phyloP scores from a whole-genome alignment of 1,140 invertebrate genomes.

The Maconellicoccus hirsutus region DNA sequence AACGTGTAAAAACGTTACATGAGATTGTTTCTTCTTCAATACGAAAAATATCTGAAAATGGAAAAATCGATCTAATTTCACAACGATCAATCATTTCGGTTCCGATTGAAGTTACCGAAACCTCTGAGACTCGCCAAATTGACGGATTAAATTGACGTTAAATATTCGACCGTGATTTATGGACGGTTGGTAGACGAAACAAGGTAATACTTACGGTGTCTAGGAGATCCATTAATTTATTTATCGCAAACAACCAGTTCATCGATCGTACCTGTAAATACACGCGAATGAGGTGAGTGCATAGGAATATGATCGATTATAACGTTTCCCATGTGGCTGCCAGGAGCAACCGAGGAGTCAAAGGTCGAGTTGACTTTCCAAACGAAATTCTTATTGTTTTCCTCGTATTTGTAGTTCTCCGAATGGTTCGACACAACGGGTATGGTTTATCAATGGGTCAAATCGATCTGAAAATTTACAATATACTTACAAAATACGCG shows the following conservation, averaged over 20 bases:
- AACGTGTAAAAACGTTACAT: constrained; percentile 49
- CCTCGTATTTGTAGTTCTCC: too few relatives aligned
- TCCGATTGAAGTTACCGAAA: background rate
- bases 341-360: too few relatives aligned
- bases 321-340: too few relatives aligned
- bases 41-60: constrained; percentile 46
- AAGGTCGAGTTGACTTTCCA: too few relatives aligned
- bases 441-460: too few relatives aligned
- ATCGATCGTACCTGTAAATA: constrained; percentile 47
- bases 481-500: too few relatives aligned
- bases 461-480: too few relatives aligned
- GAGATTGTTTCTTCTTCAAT: constrained; percentile 47
- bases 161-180: background rate
- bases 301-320: too few relatives aligned
- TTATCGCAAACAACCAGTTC: constrained; percentile 52
- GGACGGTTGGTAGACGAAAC: too few relatives aligned
- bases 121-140: background rate
- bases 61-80: constrained; percentile 26
- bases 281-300: too few relatives aligned
- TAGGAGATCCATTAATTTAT: constrained; percentile 37
- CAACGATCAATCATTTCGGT: background rate
- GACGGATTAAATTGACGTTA: background rate
- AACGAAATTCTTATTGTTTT: too few relatives aligned
- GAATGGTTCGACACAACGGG: too few relatives aligned
- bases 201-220: constrained; percentile 27